Evolutionary conservation across 2,113 vertebrate genomes (phyloP).

Genomic region (Boleophthalmus pectinirostris): DNA sequence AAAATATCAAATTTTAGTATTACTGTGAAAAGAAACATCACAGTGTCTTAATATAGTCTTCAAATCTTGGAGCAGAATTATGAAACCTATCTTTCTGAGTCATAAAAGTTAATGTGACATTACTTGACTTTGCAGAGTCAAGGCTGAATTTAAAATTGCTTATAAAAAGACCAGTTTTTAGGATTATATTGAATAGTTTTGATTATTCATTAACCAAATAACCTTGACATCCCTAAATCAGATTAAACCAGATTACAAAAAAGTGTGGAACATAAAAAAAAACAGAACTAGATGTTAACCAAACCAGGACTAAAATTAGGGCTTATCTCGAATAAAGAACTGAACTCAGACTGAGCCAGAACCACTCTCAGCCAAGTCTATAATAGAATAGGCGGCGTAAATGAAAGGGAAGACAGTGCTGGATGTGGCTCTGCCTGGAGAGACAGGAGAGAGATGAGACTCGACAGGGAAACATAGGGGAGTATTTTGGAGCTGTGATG

Average conservation of each 20-base stretch:
- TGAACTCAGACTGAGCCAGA: background rate
- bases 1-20: too few species aligned
- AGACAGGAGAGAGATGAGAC: constrained; percentile 37
- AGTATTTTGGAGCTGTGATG: constrained; percentile 35
- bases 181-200: background rate
- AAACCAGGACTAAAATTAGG: background rate
- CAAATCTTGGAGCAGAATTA: background rate
- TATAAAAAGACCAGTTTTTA: background rate
- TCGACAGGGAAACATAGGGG: constrained; percentile 27
- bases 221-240: too few species aligned
- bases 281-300: background rate
- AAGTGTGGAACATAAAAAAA: too few species aligned
- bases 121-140: too few species aligned
- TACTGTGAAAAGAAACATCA: too few species aligned
- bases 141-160: too few species aligned
- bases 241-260: too few species aligned
- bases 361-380: background rate
- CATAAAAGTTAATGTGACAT: background rate
- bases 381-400: constrained; percentile 37
- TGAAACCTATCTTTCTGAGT: background rate
- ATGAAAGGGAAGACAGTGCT: constrained; percentile 23
- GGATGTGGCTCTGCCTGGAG: constrained; percentile 22
- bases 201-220: too few species aligned
- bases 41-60: background rate
- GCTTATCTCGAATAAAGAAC: background rate